Conservation (phyloP, 2,797 vertebrate genomes). For the Spinibarbus caldwelli region DNA sequence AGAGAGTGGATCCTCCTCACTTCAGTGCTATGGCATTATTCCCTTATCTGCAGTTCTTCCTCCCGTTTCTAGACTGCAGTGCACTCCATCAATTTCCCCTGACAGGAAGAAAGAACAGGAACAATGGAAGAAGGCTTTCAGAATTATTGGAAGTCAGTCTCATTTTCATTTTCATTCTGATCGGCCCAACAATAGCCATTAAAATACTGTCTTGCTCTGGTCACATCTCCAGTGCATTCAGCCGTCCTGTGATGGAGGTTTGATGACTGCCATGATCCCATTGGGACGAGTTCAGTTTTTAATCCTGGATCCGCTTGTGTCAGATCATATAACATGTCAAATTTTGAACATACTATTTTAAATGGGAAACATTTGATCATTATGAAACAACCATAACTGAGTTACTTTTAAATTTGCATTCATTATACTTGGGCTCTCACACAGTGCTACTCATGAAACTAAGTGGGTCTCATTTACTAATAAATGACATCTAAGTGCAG, state of each 20-base stretch:
- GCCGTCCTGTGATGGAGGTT: conserved; percentile 22
- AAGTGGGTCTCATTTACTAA: not conserved
- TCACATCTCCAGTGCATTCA: conserved; percentile 29
- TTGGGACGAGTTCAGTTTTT: not conserved
- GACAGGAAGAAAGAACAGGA: conserved; percentile 59
- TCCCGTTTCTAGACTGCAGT: conserved; percentile 52
- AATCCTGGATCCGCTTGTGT: conserved; percentile 6
- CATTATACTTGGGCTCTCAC: not conserved
- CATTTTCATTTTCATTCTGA: conserved; percentile 60
- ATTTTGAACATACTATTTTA: not conserved
- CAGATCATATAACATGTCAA: conserved; percentile 30
- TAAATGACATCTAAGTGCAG: not conserved
- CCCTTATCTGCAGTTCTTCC: conserved; percentile 62
- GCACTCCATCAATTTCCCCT: conserved; percentile 63
- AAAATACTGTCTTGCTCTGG: conserved; percentile 26
- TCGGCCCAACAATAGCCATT: conserved; percentile 50
- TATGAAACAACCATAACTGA: not conserved
- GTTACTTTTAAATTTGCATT: not conserved
- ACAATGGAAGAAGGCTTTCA: conserved; percentile 64
- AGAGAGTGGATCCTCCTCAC: conserved; percentile 55
- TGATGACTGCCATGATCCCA: conserved; percentile 46
- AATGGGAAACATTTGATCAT: not conserved
- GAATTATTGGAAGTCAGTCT: conserved; percentile 64
- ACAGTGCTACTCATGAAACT: not conserved
- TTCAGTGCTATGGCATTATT: conserved; percentile 60